A percentile compares a stretch with the other conserved stretches of the same genome.
These are phyloP conservation scores for Thinocorus orbignyianus DNA, from an alignment of 2,113 vertebrate species.

Conservation along the genomic window DNA sequence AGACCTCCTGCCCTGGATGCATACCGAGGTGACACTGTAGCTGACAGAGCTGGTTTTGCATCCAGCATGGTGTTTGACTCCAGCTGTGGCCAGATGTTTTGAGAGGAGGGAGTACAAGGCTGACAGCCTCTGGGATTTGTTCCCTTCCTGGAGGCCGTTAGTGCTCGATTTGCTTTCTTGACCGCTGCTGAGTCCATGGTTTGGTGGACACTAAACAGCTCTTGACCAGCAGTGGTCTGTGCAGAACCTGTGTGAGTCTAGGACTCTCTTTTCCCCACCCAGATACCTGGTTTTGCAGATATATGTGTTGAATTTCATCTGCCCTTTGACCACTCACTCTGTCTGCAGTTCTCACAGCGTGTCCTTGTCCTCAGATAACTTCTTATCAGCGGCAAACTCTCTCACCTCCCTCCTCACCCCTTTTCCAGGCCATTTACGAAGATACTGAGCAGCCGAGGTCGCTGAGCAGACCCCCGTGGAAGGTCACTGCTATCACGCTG, in stretches of 20 bases:
- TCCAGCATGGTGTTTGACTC: not conserved
- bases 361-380: not conserved
- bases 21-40: rapidly evolving
- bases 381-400: not conserved
- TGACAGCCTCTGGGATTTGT: not conserved
- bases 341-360: not conserved
- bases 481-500: not conserved
- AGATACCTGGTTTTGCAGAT: not conserved
- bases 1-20: rapidly evolving
- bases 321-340: not conserved
- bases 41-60: rapidly evolving
- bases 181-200: not conserved
- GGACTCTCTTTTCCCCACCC: not conserved
- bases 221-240: not conserved
- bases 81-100: not conserved
- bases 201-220: not conserved
- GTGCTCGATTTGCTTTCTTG: not conserved
- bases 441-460: not conserved
- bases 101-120: not conserved
- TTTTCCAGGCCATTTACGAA: not conserved
- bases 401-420: not conserved
- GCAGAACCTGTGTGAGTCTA: rapidly evolving
- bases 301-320: not conserved
- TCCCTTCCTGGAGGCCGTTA: not conserved
- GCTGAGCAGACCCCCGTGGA: not conserved